Evolutionary conservation across 2,113 vertebrate species (phyloP).

Genomic region (Eolophus roseicapilla): DNA sequence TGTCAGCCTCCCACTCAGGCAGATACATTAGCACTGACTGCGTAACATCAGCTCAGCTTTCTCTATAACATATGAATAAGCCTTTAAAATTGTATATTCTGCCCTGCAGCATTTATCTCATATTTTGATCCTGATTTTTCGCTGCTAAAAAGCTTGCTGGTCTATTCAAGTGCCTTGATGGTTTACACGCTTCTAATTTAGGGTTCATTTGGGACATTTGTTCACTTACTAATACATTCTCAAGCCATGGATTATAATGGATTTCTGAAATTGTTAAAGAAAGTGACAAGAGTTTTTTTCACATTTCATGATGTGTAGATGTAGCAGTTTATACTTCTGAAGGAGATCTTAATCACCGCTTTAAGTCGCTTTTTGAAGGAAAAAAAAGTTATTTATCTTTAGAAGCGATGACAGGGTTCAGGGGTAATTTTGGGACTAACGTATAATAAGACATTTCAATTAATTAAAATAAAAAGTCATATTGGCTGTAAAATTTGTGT

Average conservation of each 20-base stretch:
- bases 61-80: slow-evolving; percentile 38
- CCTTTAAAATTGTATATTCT: slow-evolving; percentile 48
- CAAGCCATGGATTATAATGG: neutral
- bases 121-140: slow-evolving; percentile 41
- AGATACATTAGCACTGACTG: slow-evolving; percentile 37
- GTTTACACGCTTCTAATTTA: neutral
- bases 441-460: neutral
- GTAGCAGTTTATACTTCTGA: neutral
- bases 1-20: slow-evolving; percentile 46
- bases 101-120: slow-evolving; percentile 44
- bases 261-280: slow-evolving; percentile 1
- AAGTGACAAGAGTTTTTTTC: neutral
- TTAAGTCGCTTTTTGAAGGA: neutral
- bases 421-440: neutral
- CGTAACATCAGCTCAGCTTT: slow-evolving; percentile 27
- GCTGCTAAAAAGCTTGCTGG: neutral
- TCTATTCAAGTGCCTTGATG: slow-evolving; percentile 4
- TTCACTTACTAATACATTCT: neutral
- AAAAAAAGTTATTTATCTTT: neutral
- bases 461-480: neutral
- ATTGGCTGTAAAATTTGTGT: neutral
- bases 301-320: neutral
- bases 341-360: neutral
- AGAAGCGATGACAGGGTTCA: neutral
- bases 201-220: slow-evolving; percentile 24